Evolutionary conservation across 2,888 invertebrate species (phyloP).

Genomic region (Zaprionus obscuricornis): DNA sequence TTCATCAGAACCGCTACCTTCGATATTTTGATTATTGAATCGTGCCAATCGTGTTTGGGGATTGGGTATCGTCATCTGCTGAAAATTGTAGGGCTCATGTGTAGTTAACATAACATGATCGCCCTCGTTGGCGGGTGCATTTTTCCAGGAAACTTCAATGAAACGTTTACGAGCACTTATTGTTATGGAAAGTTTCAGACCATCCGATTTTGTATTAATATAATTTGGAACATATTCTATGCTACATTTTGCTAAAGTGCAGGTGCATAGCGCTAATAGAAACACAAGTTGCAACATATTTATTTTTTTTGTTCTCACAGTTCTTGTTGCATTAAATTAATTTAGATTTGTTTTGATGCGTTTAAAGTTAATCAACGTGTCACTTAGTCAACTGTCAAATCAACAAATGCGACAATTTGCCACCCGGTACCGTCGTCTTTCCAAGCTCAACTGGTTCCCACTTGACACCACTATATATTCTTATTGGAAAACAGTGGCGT

Average conservation of each 20-base stretch:
- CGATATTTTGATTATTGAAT: constrained; percentile 41
- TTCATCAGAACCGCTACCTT: constrained; percentile 57
- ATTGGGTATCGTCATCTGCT: constrained; percentile 57
- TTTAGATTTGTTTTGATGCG: constrained; percentile 58
- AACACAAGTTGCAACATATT: constrained; percentile 32
- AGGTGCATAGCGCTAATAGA: constrained; percentile 28
- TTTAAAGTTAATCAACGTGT: constrained; percentile 57
- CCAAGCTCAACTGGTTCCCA: constrained; percentile 41
- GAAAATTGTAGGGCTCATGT: constrained; percentile 77
- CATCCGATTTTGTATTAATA: too few species aligned
- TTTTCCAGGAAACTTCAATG: constrained; percentile 82
- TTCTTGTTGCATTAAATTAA: constrained; percentile 48
- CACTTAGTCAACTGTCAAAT: constrained; percentile 26
- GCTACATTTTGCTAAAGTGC: constrained; percentile 22
- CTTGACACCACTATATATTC: constrained; percentile 11
- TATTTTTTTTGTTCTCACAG: not conserved
- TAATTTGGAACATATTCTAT: too few species aligned
- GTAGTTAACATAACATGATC: constrained; percentile 80
- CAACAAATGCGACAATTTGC: constrained; percentile 13
- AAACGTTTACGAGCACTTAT: constrained; percentile 81
- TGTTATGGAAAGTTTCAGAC: constrained; percentile 79
- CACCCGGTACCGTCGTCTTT: constrained; percentile 14
- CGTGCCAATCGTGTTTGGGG: too few species aligned
- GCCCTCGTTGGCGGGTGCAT: constrained; percentile 71
- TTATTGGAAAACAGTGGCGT: constrained; percentile 22